These are phyloP conservation scores for Trachemys scripta DNA, from an alignment of 2,113 vertebrate genomes.

Conservation along the genomic window DNA sequence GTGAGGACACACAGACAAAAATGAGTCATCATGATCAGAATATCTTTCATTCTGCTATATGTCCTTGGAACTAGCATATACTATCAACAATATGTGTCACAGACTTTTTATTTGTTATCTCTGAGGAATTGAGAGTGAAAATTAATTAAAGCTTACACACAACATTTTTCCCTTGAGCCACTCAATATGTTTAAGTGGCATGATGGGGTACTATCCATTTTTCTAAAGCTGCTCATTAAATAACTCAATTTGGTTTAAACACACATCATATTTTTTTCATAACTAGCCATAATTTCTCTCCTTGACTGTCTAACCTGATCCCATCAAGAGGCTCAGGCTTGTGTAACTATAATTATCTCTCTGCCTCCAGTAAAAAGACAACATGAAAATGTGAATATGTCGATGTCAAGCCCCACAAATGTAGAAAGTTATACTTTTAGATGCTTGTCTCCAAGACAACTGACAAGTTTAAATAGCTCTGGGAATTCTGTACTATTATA, in stretches of 20 bases:
- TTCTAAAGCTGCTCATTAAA: conserved; percentile 71
- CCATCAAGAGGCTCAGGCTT: neutral
- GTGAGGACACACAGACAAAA: conserved; percentile 27
- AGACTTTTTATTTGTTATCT: conserved; percentile 44
- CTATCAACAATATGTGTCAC: conserved; percentile 23
- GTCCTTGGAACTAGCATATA: conserved; percentile 53
- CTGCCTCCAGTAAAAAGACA: conserved; percentile 20
- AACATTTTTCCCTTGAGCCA: conserved; percentile 69
- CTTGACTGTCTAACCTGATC: conserved; percentile 60
- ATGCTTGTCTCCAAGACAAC: conserved; percentile 5
- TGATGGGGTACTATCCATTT: conserved; percentile 47
- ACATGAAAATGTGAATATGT: neutral
- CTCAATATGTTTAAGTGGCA: conserved; percentile 56
- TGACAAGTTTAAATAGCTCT: neutral
- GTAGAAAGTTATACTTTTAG: neutral
- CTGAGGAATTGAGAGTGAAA: conserved; percentile 63
- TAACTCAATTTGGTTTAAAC: conserved; percentile 72
- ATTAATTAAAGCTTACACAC: conserved; percentile 75
- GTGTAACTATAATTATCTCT: conserved; percentile 63
- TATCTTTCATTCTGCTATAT: conserved; percentile 21
- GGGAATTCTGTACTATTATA: neutral
- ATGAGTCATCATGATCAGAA: conserved; percentile 14
- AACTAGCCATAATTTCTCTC: conserved; percentile 58
- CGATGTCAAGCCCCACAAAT: neutral
- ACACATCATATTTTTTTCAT: conserved; percentile 21